phyloP scores from a whole-genome alignment of 2,113 vertebrate genomes.

The Sphaerodactylus townsendi region DNA sequence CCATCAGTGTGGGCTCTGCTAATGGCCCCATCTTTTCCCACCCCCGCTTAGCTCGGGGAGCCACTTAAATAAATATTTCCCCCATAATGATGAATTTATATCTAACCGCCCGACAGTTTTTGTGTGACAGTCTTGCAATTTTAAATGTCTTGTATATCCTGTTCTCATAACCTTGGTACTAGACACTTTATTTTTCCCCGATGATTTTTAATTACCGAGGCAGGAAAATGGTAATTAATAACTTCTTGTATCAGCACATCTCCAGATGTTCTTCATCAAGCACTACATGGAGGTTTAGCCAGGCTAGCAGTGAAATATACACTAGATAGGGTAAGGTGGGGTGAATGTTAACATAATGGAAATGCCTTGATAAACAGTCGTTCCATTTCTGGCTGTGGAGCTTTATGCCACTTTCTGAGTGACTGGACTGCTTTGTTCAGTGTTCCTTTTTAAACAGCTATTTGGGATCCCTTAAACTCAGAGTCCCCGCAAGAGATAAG shows the following conservation, averaged over 20 bases:
- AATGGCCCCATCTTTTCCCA: neutral
- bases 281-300: conserved; percentile 13
- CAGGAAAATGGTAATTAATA: conserved; percentile 54
- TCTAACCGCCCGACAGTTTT: conserved; percentile 16
- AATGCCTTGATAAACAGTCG: conserved; percentile 28
- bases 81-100: conserved; percentile 4
- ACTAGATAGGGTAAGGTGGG: conserved; percentile 13
- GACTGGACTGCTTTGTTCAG: conserved; percentile 8
- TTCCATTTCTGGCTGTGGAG: conserved; percentile 23
- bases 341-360: neutral
- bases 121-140: conserved; percentile 40
- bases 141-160: conserved; percentile 2
- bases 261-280: conserved; percentile 55
- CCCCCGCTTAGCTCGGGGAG: neutral
- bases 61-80: neutral
- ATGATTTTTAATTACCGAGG: conserved; percentile 55
- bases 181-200: conserved; percentile 38
- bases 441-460: neutral
- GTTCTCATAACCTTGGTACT: conserved; percentile 38
- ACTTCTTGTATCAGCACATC: conserved; percentile 50
- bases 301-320: conserved; percentile 20
- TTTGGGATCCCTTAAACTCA: neutral
- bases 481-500: neutral
- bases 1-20: neutral
- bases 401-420: conserved; percentile 29